These are phyloP conservation scores for Philotrypesis tridentata DNA, from an alignment of 1,140 invertebrate species.

Conservation along the genomic window DNA sequence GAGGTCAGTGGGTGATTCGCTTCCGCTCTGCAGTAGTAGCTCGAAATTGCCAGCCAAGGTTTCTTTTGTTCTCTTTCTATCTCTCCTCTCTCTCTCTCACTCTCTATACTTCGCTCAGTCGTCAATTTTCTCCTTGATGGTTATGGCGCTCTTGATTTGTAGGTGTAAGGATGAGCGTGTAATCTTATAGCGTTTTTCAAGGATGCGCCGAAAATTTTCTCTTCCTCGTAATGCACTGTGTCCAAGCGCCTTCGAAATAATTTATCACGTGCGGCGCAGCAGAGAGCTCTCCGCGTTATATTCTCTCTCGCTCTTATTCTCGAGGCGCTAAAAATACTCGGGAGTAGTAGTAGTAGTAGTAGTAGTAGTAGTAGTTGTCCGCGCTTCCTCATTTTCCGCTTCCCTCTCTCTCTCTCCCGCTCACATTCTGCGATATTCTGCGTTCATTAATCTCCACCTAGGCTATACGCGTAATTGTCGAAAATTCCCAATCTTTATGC, in stretches of 20 bases:
- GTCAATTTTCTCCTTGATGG: not conserved
- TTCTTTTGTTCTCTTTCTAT: slow-evolving; percentile 18
- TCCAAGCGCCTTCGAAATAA: not conserved
- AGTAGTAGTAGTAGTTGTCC: too few species aligned
- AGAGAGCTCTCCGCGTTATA: not conserved
- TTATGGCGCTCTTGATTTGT: not conserved
- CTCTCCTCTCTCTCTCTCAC: too few species aligned
- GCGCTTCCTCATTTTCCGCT: slow-evolving; percentile 6
- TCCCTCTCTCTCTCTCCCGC: not conserved
- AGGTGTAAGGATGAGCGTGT: not conserved
- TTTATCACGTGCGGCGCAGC: not conserved
- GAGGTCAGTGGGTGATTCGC: slow-evolving; percentile 25
- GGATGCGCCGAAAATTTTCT: not conserved
- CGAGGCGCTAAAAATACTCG: slow-evolving; percentile 22
- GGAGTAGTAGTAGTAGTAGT: too few species aligned
- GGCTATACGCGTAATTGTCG: not conserved
- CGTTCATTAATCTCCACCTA: slow-evolving; percentile 29
- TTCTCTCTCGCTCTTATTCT: slow-evolving; percentile 14
- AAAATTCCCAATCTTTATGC: too few species aligned
- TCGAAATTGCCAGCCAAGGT: not conserved
- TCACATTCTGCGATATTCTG: slow-evolving; percentile 27
- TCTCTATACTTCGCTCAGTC: too few species aligned
- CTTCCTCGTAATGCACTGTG: not conserved
- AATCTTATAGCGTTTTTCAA: not conserved
- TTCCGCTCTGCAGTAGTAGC: not conserved